Evolutionary conservation across 2,113 vertebrate species (phyloP), one percentile per base, ranked within the genome.

Genomic region (Delphinus delphis): DNA sequence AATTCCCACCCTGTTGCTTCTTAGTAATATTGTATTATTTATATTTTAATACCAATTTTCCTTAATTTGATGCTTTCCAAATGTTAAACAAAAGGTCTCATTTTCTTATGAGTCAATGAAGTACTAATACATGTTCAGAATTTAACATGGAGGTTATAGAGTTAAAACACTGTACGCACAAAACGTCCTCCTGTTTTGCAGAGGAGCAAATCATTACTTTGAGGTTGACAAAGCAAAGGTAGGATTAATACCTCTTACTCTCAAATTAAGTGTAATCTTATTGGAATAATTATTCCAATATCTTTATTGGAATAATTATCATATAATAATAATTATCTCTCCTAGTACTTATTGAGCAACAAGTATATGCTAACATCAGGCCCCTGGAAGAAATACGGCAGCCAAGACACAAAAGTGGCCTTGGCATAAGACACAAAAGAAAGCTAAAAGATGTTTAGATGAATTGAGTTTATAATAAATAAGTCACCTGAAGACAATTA

Each of bases 61-160:
- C 25, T 84, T 88, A 88, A 50, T 95, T 95, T 80, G 31, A 81
- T 83, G 47, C 41, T 87, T 97, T 88, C 63, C 41, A 83, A 71
- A 83, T 55, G 93, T 90, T 86, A 82, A 82, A 26, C 26, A 70
- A 38, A 80, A 95, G 44, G 14, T 89, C 36, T 68, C 8, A 8
- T 83, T 93, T 97, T 87, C 53, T 55, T 88, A 8, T 63, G 25
- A 90, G 15, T 87, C 53, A 87, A 12, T 94, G 28, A 83, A 44
- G 38, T 93, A 38, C 33, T 93, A 62, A 36, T 76, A 15, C 21
- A 33, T 63, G 28, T 97, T 60, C n/a, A 44, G 41, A 36, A 68
- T 93, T 87, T 70, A 95, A 58, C 60, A 2, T 2, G 18, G 47
- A 55, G 15, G 11, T 31, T 60, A 17, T 50, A 23, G 33, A 63